Percentiles rank a stretch among this genome's conserved stretches.
phyloP scores from a whole-genome alignment of 2,888 invertebrate species.

The Pecten maximus region DNA sequence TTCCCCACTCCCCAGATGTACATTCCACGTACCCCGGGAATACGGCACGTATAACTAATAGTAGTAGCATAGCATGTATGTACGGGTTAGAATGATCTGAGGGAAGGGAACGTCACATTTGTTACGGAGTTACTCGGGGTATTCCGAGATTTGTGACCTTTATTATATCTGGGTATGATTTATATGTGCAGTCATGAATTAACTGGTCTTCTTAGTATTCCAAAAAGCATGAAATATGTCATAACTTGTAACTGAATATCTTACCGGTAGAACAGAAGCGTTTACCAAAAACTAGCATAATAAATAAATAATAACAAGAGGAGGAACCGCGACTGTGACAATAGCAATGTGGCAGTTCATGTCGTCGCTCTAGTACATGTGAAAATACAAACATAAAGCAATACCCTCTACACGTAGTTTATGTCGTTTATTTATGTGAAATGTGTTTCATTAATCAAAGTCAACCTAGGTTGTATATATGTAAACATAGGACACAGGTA shows the following conservation, averaged over 20 bases:
- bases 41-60: neutral
- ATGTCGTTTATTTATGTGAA: neutral
- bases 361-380: neutral
- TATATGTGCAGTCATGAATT: neutral
- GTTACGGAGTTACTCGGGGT: neutral
- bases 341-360: neutral
- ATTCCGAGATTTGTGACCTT: neutral
- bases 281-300: neutral
- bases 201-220: neutral
- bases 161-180: neutral
- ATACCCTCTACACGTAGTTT: neutral
- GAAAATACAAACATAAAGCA: neutral
- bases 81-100: neutral
- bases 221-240: neutral
- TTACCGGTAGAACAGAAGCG: too few species aligned
- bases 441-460: neutral
- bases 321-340: neutral
- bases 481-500: neutral
- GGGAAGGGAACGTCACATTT: neutral
- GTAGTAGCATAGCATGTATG: neutral
- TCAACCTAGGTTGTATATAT: neutral
- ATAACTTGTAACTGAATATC: neutral
- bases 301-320: neutral
- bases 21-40: neutral
- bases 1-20: neutral